Evolutionary conservation across 2,888 invertebrate species (phyloP), one percentile per base, ranked within the genome.

Genomic region (Hypselothyrea guttata): DNA sequence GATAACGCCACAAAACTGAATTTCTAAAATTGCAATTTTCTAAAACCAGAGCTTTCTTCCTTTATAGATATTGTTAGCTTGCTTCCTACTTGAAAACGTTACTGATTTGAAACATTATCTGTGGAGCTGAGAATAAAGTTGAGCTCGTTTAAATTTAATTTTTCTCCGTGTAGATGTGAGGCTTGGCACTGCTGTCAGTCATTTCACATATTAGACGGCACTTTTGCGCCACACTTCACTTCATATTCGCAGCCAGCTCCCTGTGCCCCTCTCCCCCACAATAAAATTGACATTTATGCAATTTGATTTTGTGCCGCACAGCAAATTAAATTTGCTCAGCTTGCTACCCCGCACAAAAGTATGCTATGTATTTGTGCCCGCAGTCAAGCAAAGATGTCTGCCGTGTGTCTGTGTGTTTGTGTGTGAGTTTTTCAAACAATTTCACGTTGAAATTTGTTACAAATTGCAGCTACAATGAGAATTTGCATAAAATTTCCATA

Each of bases 401-500:
- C 13, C 9, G 1, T 9, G 27, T 37, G 12, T 18, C 11, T 22
- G 16, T 40, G 18, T 44, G 37, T 38, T 22, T 41, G 49, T 33
- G 49, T 34, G 33, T 27, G 54, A 45, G 51, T 53, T 73, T 77
- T 75, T 59, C 82, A 56, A 79, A 69, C 76, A 65, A 81, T 76
- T 83, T 76, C 77, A 66, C 81, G 61, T 64, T 57, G 47, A 77
- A 77, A 77, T 81, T 77, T 74, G 84, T 73, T 84, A 77, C 84
- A 77, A 77, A 77, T 77, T 77, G 76, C 77, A 68, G 54, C 53
- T 45, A 84, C 83, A 77, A 82, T 71, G 64, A 46, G 61, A 72
- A 79, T 79, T 79, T 83, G 66, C 78, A 79, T 79, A 75, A 53
- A 72, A 84, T 79, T 84, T 84, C 81, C 78, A 85, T 79, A 84